phyloP scores from a whole-genome alignment of 1,140 invertebrate genomes.

The Bombus confusus region DNA sequence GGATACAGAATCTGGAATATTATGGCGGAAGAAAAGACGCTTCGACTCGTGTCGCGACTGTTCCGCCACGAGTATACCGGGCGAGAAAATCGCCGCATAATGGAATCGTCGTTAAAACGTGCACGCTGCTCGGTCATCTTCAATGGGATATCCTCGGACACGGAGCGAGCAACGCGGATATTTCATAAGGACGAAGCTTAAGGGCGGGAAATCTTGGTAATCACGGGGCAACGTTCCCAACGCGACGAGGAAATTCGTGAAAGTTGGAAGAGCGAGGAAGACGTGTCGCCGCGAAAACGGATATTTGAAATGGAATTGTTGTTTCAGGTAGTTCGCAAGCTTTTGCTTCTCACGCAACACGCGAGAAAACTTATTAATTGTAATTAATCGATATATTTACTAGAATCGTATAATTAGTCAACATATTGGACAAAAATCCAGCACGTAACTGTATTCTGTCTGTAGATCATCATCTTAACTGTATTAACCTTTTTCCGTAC shows the following conservation, averaged over 20 bases:
- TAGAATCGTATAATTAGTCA: background rate
- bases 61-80: background rate
- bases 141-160: constrained; percentile 4
- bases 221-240: background rate
- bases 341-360: background rate
- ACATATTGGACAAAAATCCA: no score
- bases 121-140: constrained; percentile 17
- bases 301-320: background rate
- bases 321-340: background rate
- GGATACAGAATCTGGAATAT: background rate
- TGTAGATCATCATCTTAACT: no score
- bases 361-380: no score
- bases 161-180: constrained; percentile 6
- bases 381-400: no score
- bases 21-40: background rate
- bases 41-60: background rate
- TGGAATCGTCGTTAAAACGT: constrained; percentile 31
- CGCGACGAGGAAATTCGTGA: background rate
- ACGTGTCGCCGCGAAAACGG: no score
- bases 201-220: constrained; percentile 8
- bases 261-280: background rate
- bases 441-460: no score
- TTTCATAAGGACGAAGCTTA: background rate
- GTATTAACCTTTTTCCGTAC: no score
- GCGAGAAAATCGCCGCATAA: constrained; percentile 10